Evolutionary conservation across 2,113 vertebrate genomes (phyloP), one percentile per base, ranked within the genome.

Genomic region (Neomonachus schauinslandi): DNA sequence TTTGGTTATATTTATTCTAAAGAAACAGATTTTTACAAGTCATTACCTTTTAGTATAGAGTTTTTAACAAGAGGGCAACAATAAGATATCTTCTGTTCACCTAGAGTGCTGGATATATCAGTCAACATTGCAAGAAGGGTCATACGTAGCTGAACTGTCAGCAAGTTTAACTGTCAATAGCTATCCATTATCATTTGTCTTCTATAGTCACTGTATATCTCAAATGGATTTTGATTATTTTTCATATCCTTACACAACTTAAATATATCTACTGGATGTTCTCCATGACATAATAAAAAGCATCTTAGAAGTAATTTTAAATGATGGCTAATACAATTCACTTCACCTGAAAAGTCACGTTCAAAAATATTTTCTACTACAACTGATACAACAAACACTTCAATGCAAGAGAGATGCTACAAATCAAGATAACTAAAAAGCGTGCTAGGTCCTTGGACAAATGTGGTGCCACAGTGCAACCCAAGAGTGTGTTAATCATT

Each of bases 281-380:
- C 79, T 94, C 97, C 96, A 98, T 72, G 57, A 94, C 93, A 97
- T 98, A 99, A 98, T 97, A 98, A 98, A 98, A 98, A 98, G 95
- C 94, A 98, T 92, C 93, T 98, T 98, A 97, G 95, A 33, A 94
- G 96, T 94, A 98, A 98, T 97, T 98, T 98, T 91, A 97, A 97
- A 94, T 95, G 91, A 97, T 61, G 28, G 96, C 92, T 98, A 91
- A 98, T 97, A 98, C 87, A 98, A 98, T 97, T 96, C 96, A 95
- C 79, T 98, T 95, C 57, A 94, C 81, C 91, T 90, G 88, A 90
- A 97, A 98, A 97, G 14, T 89, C 57, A 91, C 0, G 0, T 92
- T 95, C 94, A 97, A 95, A 98, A 98, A 95, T 89, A 89, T 97
- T 97, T 98, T 80, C 15, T 46, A 36, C 71, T 76, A 97, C 81